These are phyloP conservation scores for Rhinogobius similis DNA, from an alignment of 2,113 vertebrate species.

Conservation along the genomic window DNA sequence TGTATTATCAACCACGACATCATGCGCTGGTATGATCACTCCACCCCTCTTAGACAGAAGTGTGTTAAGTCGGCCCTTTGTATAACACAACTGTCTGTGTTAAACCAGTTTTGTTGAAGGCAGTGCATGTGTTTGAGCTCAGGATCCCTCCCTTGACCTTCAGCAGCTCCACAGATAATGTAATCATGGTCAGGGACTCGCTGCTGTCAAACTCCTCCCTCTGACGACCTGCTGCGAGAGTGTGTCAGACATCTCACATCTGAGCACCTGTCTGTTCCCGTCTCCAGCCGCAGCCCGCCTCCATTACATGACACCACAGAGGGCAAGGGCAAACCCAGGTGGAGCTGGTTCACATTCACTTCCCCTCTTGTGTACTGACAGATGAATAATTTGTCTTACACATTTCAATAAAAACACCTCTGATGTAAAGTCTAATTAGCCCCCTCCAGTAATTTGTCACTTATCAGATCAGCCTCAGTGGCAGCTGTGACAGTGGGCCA, in stretches of 20 bases:
- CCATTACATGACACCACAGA: slow-evolving; percentile 29
- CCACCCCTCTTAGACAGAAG: background rate
- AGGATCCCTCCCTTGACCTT: slow-evolving; percentile 67
- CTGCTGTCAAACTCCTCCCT: slow-evolving; percentile 72
- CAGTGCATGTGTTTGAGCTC: slow-evolving; percentile 20
- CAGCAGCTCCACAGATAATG: slow-evolving; percentile 73
- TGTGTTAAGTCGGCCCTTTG: background rate
- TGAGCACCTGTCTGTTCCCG: slow-evolving; percentile 71
- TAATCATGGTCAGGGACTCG: slow-evolving; percentile 77
- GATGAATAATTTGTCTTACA: slow-evolving; percentile 9
- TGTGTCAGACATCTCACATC: slow-evolving; percentile 77
- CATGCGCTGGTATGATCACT: background rate
- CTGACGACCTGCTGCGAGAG: slow-evolving; percentile 74
- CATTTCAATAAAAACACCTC: slow-evolving; percentile 24
- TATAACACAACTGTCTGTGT: background rate
- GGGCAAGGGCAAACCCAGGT: slow-evolving; percentile 43
- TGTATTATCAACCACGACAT: background rate
- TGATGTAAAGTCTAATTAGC: slow-evolving; percentile 48
- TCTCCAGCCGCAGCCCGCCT: slow-evolving; percentile 28
- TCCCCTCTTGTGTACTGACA: background rate
- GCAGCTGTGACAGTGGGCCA: slow-evolving; percentile 62
- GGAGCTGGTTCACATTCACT: slow-evolving; percentile 9
- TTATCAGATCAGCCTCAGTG: slow-evolving; percentile 60
- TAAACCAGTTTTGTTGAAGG: slow-evolving; percentile 5
- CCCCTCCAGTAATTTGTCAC: slow-evolving; percentile 40